Evolutionary conservation across 2,888 invertebrate genomes (phyloP), one percentile per base, ranked within the genome.

Genomic region (Papilio protenor): DNA sequence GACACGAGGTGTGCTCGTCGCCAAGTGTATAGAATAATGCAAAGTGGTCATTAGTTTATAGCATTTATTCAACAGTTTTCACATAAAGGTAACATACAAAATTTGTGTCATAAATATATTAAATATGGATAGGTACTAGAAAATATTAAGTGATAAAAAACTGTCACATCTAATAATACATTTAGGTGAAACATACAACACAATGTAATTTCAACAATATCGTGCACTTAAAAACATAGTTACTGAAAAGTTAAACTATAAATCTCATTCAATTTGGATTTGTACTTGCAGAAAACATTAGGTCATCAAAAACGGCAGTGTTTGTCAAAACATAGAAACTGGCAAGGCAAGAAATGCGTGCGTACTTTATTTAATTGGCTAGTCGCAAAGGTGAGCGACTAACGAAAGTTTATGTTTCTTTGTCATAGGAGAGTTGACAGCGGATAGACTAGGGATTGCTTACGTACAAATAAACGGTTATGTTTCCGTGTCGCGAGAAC

Each of bases 251-350:
- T 94, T 92, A 94, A 91, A 92, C 91, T 94, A 91, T 90, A 93
- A 93, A 93, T 93, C 90, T 94, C 94, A 93, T 93, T 94, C 93
- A 92, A 91, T 90, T 94, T 89, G 92, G 93, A 94, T 94, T 94
- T 94, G 94, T 94, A 94, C 94, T 94, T 92, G 93, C 94, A 93
- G 88, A 91, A 92, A 91, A 91, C 85, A 91, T 91, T 90, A 90
- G 90, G 89, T 91, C 89, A 88, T 88, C 87, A 91, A 89, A 88
- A 90, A 89, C 90, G 93, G 92, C 92, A 91, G 91, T 93, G 91
- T 91, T 86, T 89, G 87, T 89, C 88, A 92, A 91, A 93, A 93
- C 94, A 94, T 94, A 94, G 94, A 94, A 90, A 93, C 94, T 91
- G 94, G 94, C 94, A 94, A 93, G 92, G 90, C 93, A 92, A 91